Conservation (phyloP, 1,140 invertebrate species). For the Papilio machaon region DNA sequence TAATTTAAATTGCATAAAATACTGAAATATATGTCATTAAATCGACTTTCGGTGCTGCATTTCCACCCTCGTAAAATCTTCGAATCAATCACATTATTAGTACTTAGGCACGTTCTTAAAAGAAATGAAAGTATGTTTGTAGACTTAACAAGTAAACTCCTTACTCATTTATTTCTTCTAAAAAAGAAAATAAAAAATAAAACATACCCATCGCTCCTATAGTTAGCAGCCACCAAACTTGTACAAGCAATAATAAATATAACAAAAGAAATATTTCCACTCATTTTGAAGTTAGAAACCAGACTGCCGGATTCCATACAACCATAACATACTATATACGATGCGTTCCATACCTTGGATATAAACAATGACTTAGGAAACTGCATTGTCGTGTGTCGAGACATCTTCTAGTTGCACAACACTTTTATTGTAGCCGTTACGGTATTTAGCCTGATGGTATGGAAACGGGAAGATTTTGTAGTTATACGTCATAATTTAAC, state of each 20-base stretch:
- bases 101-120: no score
- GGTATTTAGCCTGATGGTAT: slow-evolving; percentile 55
- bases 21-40: no score
- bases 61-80: no score
- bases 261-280: slow-evolving; percentile 43
- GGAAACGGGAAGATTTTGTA: slow-evolving; percentile 51
- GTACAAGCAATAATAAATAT: slow-evolving; percentile 40
- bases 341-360: slow-evolving; percentile 66
- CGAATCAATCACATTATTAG: no score
- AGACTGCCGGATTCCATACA: slow-evolving; percentile 56
- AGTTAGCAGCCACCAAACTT: slow-evolving; percentile 50
- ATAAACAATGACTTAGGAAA: slow-evolving; percentile 77
- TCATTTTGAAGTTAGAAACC: slow-evolving; percentile 55
- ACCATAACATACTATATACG: slow-evolving; percentile 65
- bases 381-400: slow-evolving; percentile 59
- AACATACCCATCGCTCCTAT: slow-evolving; percentile 64
- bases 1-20: no score
- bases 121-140: neutral
- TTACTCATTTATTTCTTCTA: neutral
- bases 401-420: slow-evolving; percentile 46
- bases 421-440: slow-evolving; percentile 55
- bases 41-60: no score
- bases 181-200: neutral
- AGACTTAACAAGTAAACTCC: neutral
- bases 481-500: neutral